phyloP scores from a whole-genome alignment of 1,140 invertebrate genomes.

The Sarcophaga bullata region DNA sequence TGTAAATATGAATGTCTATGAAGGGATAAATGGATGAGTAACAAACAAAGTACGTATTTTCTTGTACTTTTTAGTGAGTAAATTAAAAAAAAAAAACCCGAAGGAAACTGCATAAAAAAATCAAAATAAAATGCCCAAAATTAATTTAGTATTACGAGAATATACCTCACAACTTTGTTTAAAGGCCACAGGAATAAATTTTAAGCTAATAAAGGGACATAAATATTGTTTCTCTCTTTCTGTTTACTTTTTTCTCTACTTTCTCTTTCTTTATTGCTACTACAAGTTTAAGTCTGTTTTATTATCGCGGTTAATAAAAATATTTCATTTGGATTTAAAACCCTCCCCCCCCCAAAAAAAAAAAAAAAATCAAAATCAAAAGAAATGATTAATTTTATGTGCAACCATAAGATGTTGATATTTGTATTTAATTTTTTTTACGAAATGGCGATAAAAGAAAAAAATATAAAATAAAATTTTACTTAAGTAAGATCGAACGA shows the following conservation, averaged over 20 bases:
- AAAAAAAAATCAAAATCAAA: too few species aligned
- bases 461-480: too few species aligned
- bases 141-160: conserved; percentile 1
- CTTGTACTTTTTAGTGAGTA: conserved; percentile 23
- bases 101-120: too few species aligned
- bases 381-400: too few species aligned
- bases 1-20: not conserved
- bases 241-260: not conserved
- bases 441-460: too few species aligned
- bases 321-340: not conserved
- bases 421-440: too few species aligned
- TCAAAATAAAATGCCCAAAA: conserved; percentile 9
- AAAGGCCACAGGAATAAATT: not conserved
- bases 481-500: too few species aligned
- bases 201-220: not conserved
- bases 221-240: not conserved
- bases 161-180: not conserved
- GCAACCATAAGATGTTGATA: too few species aligned
- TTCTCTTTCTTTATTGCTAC: not conserved
- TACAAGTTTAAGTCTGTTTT: not conserved
- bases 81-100: conserved; percentile 10
- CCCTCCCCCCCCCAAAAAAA: too few species aligned
- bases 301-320: not conserved
- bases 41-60: not conserved
- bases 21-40: not conserved